Evolutionary conservation across 2,888 invertebrate species (phyloP), one percentile per base, ranked within the genome.

Genomic region (Tachina lurida): DNA sequence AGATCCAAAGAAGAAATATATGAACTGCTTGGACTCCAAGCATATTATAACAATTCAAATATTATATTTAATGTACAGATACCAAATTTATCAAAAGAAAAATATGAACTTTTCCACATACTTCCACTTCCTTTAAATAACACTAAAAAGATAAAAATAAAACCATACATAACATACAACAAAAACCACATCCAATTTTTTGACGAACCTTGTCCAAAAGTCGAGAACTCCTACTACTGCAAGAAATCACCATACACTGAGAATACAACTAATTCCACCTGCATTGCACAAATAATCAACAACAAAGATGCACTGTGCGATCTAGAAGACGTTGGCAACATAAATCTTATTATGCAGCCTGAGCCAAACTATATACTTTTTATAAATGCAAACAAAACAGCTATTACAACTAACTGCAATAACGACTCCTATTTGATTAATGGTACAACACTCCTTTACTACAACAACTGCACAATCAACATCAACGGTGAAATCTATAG

Each of bases 161-260:
- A n/a, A n/a, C n/a, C n/a, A n/a, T n/a, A n/a, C n/a, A n/a, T n/a
- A n/a, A n/a, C n/a, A n/a, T n/a, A n/a, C n/a, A n/a, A n/a, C n/a
- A n/a, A n/a, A n/a, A n/a, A n/a, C n/a, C n/a, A n/a, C n/a, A n/a
- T n/a, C n/a, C n/a, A n/a, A n/a, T n/a, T n/a, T n/a, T n/a, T n/a
- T n/a, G n/a, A n/a, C n/a, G n/a, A n/a, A n/a, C 31, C 45, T 65
- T 84, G 82, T 15, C 73, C 65, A 47, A 70, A 67, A 71, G 19
- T 79, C 39, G 79, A 84, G 31, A 22, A 68, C 15, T 71, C 39
- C 9, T 78, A 76, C 49, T 70, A 67, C 47, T 86, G 80, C 19
- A 70, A 67, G 39, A 41, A 77, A 8, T 49, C 58, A 47, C 19
- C 15, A 22, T 19, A 71, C 9, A 54, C 54, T 45, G 56, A 71